Evolutionary conservation across 2,113 vertebrate species (phyloP), one percentile per base, ranked within the genome.

Genomic region (Anser cygnoides): DNA sequence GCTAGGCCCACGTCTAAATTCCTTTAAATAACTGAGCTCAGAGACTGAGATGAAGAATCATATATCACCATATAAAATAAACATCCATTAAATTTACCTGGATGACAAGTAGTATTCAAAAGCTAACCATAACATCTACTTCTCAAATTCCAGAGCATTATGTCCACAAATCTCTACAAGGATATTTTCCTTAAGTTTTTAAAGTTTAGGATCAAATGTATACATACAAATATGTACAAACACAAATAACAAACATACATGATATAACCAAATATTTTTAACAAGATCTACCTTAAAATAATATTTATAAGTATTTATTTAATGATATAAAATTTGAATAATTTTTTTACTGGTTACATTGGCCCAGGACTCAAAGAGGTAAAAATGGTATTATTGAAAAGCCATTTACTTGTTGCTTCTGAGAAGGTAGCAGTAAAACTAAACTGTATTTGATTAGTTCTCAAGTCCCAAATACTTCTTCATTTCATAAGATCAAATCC

Each of bases 281-380:
- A 49, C 3, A 59, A 46, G 9, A n/a, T 0, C 1, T 49, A 14
- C 1, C 4, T 9, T 54, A 44, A 4, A 67, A 35, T 4, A 25
- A 21, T 59, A 33, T 75, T 76, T 89, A 29, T 25, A 65, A 59
- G 17, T 2, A 7, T 17, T 2, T 3, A 33, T 23, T 61, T 12
- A 41, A 22, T 4, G 2, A 52, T 16, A 5, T 5, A 11, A 46
- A 46, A 0, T 73, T 67, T n/a, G 44, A 43, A 1, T 1, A 5
- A 66, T 84, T 86, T 79, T 39, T 37, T 43, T n/a, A 9, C 18
- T 41, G 23, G 7, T 3, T 6, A 7, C 23, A 3, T 6, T 52
- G 5, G n/a, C 68, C 9, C 17, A 52, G 14, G 9, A 3, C 9
- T 77, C 11, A 6, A 80, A 37, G 19, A 61, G 2, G 5, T 31